Evolutionary conservation across 2,113 vertebrate genomes (phyloP).

Genomic region (Zeus faber): DNA sequence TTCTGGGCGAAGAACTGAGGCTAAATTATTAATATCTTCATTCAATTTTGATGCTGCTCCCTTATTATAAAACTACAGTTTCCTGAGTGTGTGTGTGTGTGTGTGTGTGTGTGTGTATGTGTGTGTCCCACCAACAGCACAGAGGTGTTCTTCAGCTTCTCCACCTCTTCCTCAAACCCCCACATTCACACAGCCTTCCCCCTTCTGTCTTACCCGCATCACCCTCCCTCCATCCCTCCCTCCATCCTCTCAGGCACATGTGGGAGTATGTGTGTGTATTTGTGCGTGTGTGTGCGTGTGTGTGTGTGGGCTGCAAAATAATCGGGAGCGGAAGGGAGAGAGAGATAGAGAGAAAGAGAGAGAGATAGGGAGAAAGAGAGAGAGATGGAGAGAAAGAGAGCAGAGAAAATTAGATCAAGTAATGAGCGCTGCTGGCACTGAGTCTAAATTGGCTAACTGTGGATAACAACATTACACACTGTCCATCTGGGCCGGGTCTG

Average conservation of each 20-base stretch:
- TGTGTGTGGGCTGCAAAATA: slow-evolving; percentile 24
- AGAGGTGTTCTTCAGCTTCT: too few relatives aligned
- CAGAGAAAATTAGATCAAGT: slow-evolving; percentile 75
- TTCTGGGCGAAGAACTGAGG: slow-evolving; percentile 68
- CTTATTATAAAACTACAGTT: slow-evolving; percentile 64
- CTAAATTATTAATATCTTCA: slow-evolving; percentile 80
- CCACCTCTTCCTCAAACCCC: not conserved
- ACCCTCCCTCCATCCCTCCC: slow-evolving; percentile 29
- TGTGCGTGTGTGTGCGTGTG: too few relatives aligned
- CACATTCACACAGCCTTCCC: not conserved
- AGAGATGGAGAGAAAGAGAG: slow-evolving; percentile 35
- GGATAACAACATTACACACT: slow-evolving; percentile 77
- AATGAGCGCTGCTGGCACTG: slow-evolving; percentile 73
- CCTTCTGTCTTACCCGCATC: not conserved
- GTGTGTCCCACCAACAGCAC: too few relatives aligned
- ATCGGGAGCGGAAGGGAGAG: not conserved
- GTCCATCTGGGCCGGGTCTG: slow-evolving; percentile 64
- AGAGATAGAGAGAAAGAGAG: slow-evolving; percentile 4
- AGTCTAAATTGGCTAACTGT: slow-evolving; percentile 73
- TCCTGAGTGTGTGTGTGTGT: slow-evolving; percentile 40
- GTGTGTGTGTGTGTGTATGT: not conserved
- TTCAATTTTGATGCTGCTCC: slow-evolving; percentile 77
- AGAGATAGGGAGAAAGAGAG: not conserved
- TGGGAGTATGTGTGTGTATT: slow-evolving; percentile 39
- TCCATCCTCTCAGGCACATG: slow-evolving; percentile 50